Evolutionary conservation across 2,888 invertebrate genomes (phyloP).

Genomic region (Cosmopolites sordidus): DNA sequence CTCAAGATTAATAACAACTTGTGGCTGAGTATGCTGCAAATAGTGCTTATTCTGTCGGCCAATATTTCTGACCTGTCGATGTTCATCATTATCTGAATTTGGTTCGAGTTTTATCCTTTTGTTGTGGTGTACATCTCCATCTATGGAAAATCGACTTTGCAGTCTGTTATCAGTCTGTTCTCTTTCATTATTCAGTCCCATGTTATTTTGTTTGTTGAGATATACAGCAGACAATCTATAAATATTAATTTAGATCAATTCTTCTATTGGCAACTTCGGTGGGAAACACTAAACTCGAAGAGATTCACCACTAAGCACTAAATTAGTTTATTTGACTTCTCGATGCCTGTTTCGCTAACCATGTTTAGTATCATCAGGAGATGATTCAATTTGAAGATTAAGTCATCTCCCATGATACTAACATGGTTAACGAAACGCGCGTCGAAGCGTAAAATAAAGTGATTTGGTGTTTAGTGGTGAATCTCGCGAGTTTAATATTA

Average conservation of each 20-base stretch:
- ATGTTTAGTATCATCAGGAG: too few relatives aligned
- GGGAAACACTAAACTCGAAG: too few relatives aligned
- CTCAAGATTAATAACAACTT: slow-evolving; percentile 40
- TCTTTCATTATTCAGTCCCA: slow-evolving; percentile 35
- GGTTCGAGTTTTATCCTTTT: slow-evolving; percentile 43
- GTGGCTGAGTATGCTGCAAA: slow-evolving; percentile 30
- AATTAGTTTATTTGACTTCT: too few relatives aligned
- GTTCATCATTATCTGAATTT: slow-evolving; percentile 42
- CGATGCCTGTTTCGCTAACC: too few relatives aligned
- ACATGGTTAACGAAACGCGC: too few relatives aligned
- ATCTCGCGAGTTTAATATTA: too few relatives aligned
- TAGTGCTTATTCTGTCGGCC: slow-evolving; percentile 33
- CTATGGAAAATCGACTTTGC: slow-evolving; percentile 34
- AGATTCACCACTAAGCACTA: too few relatives aligned
- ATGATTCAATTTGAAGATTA: too few relatives aligned
- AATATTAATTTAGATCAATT: slow-evolving; percentile 10
- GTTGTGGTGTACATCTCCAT: slow-evolving; percentile 34
- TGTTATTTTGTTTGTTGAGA: slow-evolving; percentile 36
- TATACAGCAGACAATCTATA: slow-evolving; percentile 44
- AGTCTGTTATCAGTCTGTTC: slow-evolving; percentile 34
- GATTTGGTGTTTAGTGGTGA: too few relatives aligned
- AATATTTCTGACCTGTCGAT: slow-evolving; percentile 47
- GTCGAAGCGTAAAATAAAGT: too few relatives aligned
- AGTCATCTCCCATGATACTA: too few relatives aligned
- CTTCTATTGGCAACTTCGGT: too few relatives aligned